These are phyloP conservation scores for Charadrius vociferus DNA, from an alignment of 2,113 vertebrate species.

Conservation along the genomic window DNA sequence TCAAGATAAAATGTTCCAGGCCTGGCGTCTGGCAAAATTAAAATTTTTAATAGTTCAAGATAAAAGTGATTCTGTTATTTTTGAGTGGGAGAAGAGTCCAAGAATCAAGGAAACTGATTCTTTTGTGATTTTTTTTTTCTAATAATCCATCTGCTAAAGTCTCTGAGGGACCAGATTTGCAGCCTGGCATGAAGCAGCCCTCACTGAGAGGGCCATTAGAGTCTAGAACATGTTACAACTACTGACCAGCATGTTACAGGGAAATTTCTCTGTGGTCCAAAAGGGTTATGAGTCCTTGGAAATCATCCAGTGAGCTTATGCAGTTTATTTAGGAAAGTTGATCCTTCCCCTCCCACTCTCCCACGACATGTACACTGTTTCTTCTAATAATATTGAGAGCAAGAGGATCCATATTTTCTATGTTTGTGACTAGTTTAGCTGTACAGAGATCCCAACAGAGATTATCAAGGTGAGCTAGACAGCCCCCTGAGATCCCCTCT, in stretches of 20 bases:
- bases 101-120: not conserved
- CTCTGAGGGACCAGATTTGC: not conserved
- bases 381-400: not conserved
- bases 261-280: not conserved
- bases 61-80: not conserved
- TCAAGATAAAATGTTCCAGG: slow-evolving; percentile 46
- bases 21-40: slow-evolving; percentile 15
- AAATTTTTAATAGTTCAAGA: slow-evolving; percentile 26
- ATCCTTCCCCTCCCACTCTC: not conserved
- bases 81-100: not conserved
- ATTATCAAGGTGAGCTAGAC: not conserved
- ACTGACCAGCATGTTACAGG: not conserved
- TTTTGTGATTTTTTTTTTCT: not conserved
- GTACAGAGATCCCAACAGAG: not conserved
- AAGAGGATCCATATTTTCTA: not conserved
- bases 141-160: not conserved
- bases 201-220: not conserved
- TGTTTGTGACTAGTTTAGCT: not conserved
- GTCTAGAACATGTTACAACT: not conserved
- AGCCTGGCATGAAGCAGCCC: not conserved
- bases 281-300: not conserved
- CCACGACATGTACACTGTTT: not conserved
- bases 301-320: not conserved
- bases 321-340: not conserved
- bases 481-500: not conserved